Percentiles rank a stretch among this genome's conserved stretches.
Conservation (phyloP, 2,113 vertebrate genomes). For the Ondatra zibethicus region DNA sequence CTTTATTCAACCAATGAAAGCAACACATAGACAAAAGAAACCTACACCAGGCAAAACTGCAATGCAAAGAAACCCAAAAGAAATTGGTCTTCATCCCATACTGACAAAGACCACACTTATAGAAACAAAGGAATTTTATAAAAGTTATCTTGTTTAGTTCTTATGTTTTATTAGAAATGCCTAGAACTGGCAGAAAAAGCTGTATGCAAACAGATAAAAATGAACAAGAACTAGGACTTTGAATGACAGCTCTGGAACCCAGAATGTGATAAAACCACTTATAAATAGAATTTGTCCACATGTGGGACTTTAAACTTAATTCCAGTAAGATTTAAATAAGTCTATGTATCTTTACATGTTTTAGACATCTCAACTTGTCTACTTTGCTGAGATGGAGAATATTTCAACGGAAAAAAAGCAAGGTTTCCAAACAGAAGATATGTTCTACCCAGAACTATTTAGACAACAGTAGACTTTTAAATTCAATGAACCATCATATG, state of each 20-base stretch:
- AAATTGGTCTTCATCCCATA: neutral
- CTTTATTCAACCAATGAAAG: too few relatives aligned
- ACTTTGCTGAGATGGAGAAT: neutral
- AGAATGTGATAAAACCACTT: neutral
- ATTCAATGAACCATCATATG: neutral
- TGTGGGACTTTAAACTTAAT: constrained; percentile 17
- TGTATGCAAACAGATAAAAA: neutral
- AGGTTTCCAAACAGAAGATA: constrained; percentile 13
- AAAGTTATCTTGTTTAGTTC: neutral
- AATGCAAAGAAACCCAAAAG: neutral
- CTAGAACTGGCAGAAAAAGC: constrained; percentile 22
- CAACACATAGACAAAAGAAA: too few relatives aligned
- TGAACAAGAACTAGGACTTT: neutral
- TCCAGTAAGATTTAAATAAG: constrained; percentile 7
- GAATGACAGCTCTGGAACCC: neutral
- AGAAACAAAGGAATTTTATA: neutral
- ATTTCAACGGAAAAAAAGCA: neutral
- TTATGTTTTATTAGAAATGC: neutral
- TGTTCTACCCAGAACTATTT: neutral
- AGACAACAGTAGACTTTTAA: neutral
- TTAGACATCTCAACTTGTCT: neutral
- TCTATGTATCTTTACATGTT: neutral
- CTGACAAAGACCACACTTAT: neutral
- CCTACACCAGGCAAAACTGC: too few relatives aligned
- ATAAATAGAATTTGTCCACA: constrained; percentile 1